A percentile compares a stretch with the other conserved stretches of the same genome.
Conservation (phyloP, 2,797 vertebrate species). For the Paratrypauchen microcephalus region DNA sequence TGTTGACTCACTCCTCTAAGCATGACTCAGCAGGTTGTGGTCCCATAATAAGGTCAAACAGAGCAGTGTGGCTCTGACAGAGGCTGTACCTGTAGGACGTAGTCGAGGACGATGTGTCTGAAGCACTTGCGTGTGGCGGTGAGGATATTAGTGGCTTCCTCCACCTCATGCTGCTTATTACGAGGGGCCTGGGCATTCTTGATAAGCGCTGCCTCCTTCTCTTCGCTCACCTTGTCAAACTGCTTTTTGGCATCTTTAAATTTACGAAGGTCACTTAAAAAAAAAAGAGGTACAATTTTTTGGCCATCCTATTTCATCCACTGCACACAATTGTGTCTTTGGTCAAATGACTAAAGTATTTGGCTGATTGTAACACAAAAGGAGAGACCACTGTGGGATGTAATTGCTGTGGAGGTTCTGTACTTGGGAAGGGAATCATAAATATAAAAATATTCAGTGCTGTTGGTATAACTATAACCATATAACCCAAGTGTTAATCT, state of each 20-base stretch:
- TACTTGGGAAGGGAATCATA: not conserved
- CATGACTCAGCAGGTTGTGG: constrained; percentile 34
- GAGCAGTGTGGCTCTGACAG: not conserved
- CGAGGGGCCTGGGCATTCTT: constrained; percentile 95
- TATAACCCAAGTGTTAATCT: constrained; percentile 47
- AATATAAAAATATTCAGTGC: not conserved
- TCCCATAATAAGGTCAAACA: constrained; percentile 1
- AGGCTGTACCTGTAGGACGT: constrained; percentile 88
- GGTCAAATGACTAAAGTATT: not conserved
- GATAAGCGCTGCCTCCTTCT: constrained; percentile 92
- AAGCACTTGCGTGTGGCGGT: constrained; percentile 96
- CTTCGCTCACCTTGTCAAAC: constrained; percentile 98
- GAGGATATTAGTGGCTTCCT: constrained; percentile 93
- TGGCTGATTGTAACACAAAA: not conserved
- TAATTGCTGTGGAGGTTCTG: not conserved
- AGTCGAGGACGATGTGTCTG: constrained; percentile 95
- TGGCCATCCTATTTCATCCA: not conserved
- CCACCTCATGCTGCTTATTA: constrained; percentile 95
- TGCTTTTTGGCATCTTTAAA: constrained; percentile 98
- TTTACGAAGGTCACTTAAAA: constrained; percentile 89
- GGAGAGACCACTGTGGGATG: not conserved
- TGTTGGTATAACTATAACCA: not conserved
- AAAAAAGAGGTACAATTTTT: not conserved
- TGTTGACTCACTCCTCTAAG: constrained; percentile 27
- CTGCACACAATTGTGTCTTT: not conserved